phyloP scores from a whole-genome alignment of 1,140 invertebrate genomes.

The Archivesica marissinica region DNA sequence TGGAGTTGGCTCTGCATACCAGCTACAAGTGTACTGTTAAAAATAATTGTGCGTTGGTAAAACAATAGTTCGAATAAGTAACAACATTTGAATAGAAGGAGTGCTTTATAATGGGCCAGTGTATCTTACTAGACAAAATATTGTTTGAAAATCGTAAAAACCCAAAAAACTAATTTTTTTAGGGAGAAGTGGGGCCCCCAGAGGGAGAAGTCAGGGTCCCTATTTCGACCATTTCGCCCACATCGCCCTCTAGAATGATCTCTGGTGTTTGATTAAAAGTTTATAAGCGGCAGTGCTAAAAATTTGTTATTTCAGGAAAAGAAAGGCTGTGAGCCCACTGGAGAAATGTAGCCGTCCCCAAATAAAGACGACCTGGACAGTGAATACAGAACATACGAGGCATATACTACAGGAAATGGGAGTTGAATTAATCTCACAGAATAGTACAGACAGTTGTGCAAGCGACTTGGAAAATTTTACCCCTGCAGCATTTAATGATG shows the following conservation, averaged over 20 bases:
- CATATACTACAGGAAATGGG: slow-evolving; percentile 69
- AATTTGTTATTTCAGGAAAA: slow-evolving; percentile 64
- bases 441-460: slow-evolving; percentile 62
- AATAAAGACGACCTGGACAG: slow-evolving; percentile 52
- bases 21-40: no score
- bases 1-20: no score
- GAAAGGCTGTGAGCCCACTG: slow-evolving; percentile 55
- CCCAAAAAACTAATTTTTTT: no score
- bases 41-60: neutral
- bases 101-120: no score
- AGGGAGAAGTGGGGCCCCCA: no score
- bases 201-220: no score
- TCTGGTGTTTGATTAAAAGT: neutral
- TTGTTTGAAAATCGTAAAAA: no score
- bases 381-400: slow-evolving; percentile 46
- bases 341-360: neutral
- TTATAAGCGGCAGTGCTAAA: neutral
- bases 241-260: no score
- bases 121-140: no score
- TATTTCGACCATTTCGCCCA: no score
- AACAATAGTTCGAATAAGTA: no score
- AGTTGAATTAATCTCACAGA: slow-evolving; percentile 66
- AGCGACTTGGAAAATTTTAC: slow-evolving; percentile 62
- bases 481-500: slow-evolving; percentile 58
- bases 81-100: no score